Evolutionary conservation across 2,888 invertebrate genomes (phyloP).

Genomic region (Melanchra persicariae): DNA sequence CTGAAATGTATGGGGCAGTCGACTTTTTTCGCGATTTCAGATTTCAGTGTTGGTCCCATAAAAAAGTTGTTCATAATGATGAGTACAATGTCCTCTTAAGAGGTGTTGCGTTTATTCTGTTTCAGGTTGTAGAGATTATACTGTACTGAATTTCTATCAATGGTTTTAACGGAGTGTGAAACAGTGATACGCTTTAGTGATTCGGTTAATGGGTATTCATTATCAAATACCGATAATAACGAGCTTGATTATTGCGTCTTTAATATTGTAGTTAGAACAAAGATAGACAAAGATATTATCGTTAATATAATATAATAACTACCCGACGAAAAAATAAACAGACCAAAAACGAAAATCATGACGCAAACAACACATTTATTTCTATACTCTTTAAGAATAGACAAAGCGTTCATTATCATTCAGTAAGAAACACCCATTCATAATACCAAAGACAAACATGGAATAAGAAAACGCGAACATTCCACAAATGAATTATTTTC

Average conservation of each 20-base stretch:
- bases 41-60: too few relatives aligned
- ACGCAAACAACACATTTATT: background rate
- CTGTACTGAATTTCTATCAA: too few relatives aligned
- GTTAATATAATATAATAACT: too few relatives aligned
- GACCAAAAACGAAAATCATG: background rate
- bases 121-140: too few relatives aligned
- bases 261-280: background rate
- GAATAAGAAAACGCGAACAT: constrained; percentile 43
- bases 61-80: too few relatives aligned
- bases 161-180: background rate
- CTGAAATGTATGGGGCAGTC: too few relatives aligned
- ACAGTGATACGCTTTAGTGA: background rate
- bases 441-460: constrained; percentile 16
- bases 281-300: background rate
- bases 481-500: constrained; percentile 57
- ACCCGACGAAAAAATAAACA: background rate
- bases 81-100: too few relatives aligned
- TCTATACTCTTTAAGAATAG: constrained; percentile 16
- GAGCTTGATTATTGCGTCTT: background rate
- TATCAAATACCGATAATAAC: background rate
- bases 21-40: too few relatives aligned
- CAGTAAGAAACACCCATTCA: constrained; percentile 26
- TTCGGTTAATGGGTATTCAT: background rate
- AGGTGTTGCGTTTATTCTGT: too few relatives aligned
- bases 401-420: constrained; percentile 24